These are phyloP conservation scores for Lepisosteus osseus DNA, from an alignment of 2,113 vertebrate species.

Conservation along the genomic window DNA sequence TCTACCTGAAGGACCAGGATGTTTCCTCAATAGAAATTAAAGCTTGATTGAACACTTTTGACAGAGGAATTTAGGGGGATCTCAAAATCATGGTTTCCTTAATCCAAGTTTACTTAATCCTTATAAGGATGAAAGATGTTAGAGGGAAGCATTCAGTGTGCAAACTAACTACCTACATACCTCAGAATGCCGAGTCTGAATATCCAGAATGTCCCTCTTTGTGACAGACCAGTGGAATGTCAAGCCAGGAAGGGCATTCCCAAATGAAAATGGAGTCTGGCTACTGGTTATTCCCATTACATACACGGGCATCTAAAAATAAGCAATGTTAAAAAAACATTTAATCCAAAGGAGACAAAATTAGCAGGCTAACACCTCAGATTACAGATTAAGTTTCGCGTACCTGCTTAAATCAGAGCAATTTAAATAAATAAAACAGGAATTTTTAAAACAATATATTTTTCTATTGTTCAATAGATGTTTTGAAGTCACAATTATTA, in stretches of 20 bases:
- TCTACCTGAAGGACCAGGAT: constrained; percentile 6
- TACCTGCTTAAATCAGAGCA: no score
- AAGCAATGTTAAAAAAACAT: neutral
- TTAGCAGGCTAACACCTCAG: no score
- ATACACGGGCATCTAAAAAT: constrained; percentile 79
- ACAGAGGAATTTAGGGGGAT: constrained; percentile 1
- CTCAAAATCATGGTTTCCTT: no score
- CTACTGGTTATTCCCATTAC: constrained; percentile 85
- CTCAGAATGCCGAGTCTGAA: constrained; percentile 81
- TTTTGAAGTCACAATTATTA: no score
- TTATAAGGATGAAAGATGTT: no score
- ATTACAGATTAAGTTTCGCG: no score
- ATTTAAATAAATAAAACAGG: no score
- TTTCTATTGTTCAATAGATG: no score
- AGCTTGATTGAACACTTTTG: neutral
- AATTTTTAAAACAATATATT: no score
- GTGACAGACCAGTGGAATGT: constrained; percentile 89
- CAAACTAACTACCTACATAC: constrained; percentile 46
- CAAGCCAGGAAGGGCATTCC: constrained; percentile 75
- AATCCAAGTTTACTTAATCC: no score
- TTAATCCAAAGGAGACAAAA: no score
- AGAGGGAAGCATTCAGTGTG: no score
- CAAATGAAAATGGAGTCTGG: constrained; percentile 93
- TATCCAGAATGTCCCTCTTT: constrained; percentile 83
- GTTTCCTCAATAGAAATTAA: constrained; percentile 22